Evolutionary conservation across 2,888 invertebrate species (phyloP).

Genomic region (Zele albiditarsus): DNA sequence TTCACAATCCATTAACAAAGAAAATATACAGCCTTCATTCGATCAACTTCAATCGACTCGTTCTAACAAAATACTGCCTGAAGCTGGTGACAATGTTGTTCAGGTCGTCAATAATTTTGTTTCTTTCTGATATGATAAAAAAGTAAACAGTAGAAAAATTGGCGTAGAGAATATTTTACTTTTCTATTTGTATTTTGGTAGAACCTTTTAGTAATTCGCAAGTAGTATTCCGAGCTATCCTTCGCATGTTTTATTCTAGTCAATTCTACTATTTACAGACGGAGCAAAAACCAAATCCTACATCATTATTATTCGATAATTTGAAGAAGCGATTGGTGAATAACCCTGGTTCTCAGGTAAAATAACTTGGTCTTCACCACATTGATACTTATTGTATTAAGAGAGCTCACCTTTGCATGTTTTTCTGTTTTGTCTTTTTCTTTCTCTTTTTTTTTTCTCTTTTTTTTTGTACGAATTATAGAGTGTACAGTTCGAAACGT

Average conservation of each 20-base stretch:
- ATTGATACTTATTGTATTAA: not conserved
- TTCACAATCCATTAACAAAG: slow-evolving; percentile 53
- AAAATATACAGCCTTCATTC: slow-evolving; percentile 47
- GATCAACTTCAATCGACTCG: slow-evolving; percentile 39
- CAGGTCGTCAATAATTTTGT: slow-evolving; percentile 51
- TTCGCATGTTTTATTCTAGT: too few relatives aligned
- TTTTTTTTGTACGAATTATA: too few relatives aligned
- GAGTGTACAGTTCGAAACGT: too few relatives aligned
- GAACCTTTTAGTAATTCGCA: too few relatives aligned
- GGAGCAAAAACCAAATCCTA: slow-evolving; percentile 64
- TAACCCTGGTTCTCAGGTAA: slow-evolving; percentile 70
- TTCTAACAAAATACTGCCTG: slow-evolving; percentile 51
- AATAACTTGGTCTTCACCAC: slow-evolving; percentile 52
- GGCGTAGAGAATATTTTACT: slow-evolving; percentile 64
- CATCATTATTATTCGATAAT: slow-evolving; percentile 56
- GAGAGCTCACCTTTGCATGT: slow-evolving; percentile 50
- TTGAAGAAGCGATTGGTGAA: slow-evolving; percentile 65
- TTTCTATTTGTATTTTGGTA: too few relatives aligned
- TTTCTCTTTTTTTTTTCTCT: slow-evolving; percentile 32
- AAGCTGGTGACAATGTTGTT: slow-evolving; percentile 48
- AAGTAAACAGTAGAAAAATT: slow-evolving; percentile 17
- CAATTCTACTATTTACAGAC: slow-evolving; percentile 63
- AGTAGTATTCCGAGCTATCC: too few relatives aligned
- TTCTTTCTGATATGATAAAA: not conserved
- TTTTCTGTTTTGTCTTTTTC: slow-evolving; percentile 38